phyloP scores from a whole-genome alignment of 2,797 vertebrate species.

The Periparus ater region DNA sequence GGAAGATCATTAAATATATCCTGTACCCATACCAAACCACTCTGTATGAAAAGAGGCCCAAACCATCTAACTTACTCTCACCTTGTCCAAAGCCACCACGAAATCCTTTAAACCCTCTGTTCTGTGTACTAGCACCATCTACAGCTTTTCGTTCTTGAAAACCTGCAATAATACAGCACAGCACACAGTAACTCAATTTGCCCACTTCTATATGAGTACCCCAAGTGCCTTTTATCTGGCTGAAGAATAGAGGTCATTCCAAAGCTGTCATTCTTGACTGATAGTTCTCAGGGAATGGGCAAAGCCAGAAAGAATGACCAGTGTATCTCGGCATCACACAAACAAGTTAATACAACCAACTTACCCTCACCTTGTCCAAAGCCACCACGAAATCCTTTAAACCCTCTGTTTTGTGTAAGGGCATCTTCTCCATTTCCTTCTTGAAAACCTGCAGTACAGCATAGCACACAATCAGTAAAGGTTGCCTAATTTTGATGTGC shows the following conservation, averaged over 20 bases:
- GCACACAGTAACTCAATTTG: background rate
- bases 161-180: background rate
- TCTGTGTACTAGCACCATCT: background rate
- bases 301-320: background rate
- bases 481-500: background rate
- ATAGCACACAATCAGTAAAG: background rate
- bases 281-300: fast-evolving
- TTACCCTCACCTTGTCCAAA: background rate
- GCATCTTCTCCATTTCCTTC: background rate
- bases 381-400: background rate
- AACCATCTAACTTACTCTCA: background rate
- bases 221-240: background rate
- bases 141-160: slow-evolving; percentile 23
- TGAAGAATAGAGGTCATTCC: background rate
- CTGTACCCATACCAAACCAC: background rate
- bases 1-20: background rate
- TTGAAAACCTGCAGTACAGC: background rate
- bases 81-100: background rate
- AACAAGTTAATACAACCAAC: background rate
- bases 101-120: slow-evolving; percentile 31
- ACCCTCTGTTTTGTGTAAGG: background rate
- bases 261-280: background rate
- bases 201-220: fast-evolving
- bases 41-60: background rate
- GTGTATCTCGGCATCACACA: background rate